Percentiles rank a stretch among this genome's conserved stretches.
Evolutionary conservation across 2,797 vertebrate genomes (phyloP).

Genomic region (Bucorvus abyssinicus): DNA sequence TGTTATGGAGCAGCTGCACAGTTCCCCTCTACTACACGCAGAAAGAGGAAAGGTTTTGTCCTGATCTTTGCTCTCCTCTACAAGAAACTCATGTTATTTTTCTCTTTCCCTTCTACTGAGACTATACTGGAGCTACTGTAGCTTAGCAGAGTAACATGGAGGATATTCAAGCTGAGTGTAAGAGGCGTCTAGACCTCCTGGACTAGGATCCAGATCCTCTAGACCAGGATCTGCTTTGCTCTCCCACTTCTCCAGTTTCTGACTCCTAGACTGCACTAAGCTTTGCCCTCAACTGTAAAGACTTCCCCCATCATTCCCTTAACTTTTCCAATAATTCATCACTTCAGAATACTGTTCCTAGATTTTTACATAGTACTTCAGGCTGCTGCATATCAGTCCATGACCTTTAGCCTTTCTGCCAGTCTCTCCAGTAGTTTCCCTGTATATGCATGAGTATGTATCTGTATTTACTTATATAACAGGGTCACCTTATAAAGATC

Average conservation of each 20-base stretch:
- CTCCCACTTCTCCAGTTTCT: neutral
- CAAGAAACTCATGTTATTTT: neutral
- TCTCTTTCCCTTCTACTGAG: neutral
- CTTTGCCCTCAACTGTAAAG: neutral
- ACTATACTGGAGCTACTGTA: neutral
- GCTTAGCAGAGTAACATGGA: neutral
- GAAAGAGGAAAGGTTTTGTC: neutral
- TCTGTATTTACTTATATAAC: neutral
- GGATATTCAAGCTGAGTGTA: neutral
- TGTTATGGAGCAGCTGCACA: neutral
- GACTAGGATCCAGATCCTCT: neutral
- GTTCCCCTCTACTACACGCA: neutral
- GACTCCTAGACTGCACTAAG: neutral
- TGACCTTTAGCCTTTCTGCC: neutral
- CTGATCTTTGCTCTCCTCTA: neutral
- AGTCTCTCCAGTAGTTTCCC: neutral
- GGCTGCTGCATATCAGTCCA: neutral
- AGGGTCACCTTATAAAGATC: neutral
- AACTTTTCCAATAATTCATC: neutral
- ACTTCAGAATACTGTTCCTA: neutral
- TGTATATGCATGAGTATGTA: neutral
- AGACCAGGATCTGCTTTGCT: neutral
- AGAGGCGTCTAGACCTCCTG: neutral
- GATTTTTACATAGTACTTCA: neutral
- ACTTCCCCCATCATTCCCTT: neutral